These are phyloP conservation scores for Strongylocentrotus purpuratus DNA, from an alignment of 35 echinoderm and acorn worm species.

Conservation along the genomic window DNA sequence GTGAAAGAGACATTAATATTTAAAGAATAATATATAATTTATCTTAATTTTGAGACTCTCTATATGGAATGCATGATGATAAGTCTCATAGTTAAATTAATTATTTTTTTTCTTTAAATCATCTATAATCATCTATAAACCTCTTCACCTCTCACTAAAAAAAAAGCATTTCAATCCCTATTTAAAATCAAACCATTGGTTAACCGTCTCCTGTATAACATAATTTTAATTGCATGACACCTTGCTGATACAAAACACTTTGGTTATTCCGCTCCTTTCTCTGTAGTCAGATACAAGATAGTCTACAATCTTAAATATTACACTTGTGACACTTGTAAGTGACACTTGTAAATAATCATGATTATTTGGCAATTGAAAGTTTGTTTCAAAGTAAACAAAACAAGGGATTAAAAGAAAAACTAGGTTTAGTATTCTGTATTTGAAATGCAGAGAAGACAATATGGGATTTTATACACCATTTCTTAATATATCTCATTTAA, in stretches of 20 bases:
- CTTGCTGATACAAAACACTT: neutral
- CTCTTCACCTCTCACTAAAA: neutral
- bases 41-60: neutral
- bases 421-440: neutral
- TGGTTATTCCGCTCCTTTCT: neutral
- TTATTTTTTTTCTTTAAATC: neutral
- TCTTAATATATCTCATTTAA: neutral
- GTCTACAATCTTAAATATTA: neutral
- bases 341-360: neutral
- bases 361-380: neutral
- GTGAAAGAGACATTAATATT: slow-evolving; percentile 8
- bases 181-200: neutral
- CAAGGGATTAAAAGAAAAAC: neutral
- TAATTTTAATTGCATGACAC: neutral
- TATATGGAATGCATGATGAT: slow-evolving; percentile 39
- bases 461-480: neutral
- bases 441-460: neutral
- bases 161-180: no score
- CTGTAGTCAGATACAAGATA: neutral
- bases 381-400: neutral
- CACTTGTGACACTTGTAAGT: neutral
- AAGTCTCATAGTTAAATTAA: neutral
- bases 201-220: neutral
- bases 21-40: neutral
- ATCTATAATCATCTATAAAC: neutral